Percentiles rank a stretch among this genome's conserved stretches.
Conservation (phyloP, 2,113 vertebrate genomes). For the Bettongia penicillata region DNA sequence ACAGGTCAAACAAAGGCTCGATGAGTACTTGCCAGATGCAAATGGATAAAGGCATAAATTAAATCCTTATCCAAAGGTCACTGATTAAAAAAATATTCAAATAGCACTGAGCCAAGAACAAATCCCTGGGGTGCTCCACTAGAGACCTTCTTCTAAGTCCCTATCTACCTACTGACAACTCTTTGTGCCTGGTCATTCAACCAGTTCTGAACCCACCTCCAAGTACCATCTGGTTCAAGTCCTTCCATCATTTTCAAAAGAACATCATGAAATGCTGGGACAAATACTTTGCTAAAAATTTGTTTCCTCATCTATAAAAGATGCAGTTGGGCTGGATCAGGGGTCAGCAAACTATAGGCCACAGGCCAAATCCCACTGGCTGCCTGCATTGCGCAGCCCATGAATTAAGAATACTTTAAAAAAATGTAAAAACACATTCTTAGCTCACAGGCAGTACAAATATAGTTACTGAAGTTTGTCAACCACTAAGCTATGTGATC, state of each 20-base stretch:
- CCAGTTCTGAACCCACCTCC: not conserved
- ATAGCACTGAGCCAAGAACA: not conserved
- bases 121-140: not conserved
- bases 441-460: not conserved
- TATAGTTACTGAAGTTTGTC: not conserved
- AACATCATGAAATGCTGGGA: not conserved
- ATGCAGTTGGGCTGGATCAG: not conserved
- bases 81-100: not conserved
- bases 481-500: not conserved
- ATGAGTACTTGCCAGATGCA: not conserved
- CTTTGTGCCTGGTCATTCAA: not conserved
- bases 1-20: not conserved
- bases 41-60: not conserved
- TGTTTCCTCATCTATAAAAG: not conserved
- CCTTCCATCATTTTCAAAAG: not conserved
- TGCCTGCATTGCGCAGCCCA: not conserved
- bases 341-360: not conserved
- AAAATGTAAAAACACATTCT: not conserved
- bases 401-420: not conserved
- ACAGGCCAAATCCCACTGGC: not conserved
- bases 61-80: conserved; percentile 22
- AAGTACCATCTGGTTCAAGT: not conserved
- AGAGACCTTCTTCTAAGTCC: not conserved
- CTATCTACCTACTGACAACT: not conserved
- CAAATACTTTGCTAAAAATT: not conserved